Base-by-base conservation (phyloP, 1,140 invertebrate species). In the Tetraneura akinire region DNA sequence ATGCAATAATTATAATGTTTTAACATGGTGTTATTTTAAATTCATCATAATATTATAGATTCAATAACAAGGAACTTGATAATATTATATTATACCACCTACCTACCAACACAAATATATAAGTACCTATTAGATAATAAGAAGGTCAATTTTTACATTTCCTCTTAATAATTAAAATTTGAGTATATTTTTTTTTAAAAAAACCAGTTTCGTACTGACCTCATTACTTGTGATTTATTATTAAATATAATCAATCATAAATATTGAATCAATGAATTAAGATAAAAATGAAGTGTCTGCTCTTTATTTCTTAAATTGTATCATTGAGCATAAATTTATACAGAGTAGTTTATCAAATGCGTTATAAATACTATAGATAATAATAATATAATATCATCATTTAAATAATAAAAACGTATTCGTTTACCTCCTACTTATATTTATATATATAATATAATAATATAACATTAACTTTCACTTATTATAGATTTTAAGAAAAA, bases 121-220 rank as follows among this genome's bases (percentile, higher is more conserved):
- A 23, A 26, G 66, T 68, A n/a, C n/a, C n/a, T n/a, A 68, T 68
- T 68, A 68, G 37, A 68, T 14, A 68, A 68, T 21, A 23, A 47
- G 64, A 66, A 66, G 32, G n/a, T 45, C 64, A 45, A 26, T 68
- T 13, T 47, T 8, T 16, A 68, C 66, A 13, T 68, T 45, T 68
- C 66, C 66, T 18, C n/a, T 21, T 64, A 37, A 21, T 42, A 64
- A 14, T 68, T 14, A 16, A 6, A 18, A 37, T 37, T 47, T 1
- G 4, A 47, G 21, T 68, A 23, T 45, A 45, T 68, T n/a, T n/a
- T n/a, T n/a, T n/a, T 68, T 16, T 14, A 68, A 9, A 47, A 23
- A 47, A 68, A 68, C 42, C 42, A 8, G 42, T 23, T 68, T n/a
- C 23, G 11, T 18, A 13, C 13, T 47, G 66, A 68, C 14, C 42